These are phyloP conservation scores for Erpobdella octoculata DNA, from an alignment of 2,888 invertebrate genomes.

Conservation along the genomic window DNA sequence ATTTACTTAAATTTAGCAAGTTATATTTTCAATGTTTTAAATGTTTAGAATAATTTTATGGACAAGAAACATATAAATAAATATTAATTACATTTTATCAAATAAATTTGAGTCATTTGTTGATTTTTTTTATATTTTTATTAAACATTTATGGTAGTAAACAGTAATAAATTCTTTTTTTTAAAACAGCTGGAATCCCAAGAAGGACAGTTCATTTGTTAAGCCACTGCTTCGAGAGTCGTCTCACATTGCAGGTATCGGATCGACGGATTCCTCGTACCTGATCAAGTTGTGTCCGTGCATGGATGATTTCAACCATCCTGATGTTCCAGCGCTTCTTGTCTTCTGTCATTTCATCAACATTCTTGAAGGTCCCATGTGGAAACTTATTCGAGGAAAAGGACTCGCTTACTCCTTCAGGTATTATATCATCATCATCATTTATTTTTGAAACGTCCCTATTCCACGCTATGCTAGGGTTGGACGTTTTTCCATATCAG, in stretches of 20 bases:
- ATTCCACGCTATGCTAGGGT: background rate
- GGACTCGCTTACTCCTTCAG: constrained; percentile 74
- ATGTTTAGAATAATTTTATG: too few relatives aligned
- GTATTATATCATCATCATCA: constrained; percentile 36
- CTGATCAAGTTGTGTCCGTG: constrained; percentile 64
- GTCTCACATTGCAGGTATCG: constrained; percentile 67
- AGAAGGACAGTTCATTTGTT: constrained; percentile 11
- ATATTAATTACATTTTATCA: too few relatives aligned
- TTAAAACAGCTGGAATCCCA: constrained; percentile 10
- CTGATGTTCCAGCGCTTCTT: constrained; percentile 64
- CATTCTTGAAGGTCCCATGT: constrained; percentile 82
- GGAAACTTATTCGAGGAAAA: constrained; percentile 75
- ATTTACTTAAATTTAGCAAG: too few relatives aligned
- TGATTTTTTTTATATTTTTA: too few relatives aligned
- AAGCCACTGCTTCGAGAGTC: background rate
- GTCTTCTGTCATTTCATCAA: constrained; percentile 77
- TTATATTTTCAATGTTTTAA: too few relatives aligned
- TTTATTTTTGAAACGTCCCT: background rate
- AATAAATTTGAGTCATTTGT: background rate
- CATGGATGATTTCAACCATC: constrained; percentile 59
- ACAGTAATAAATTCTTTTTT: background rate
- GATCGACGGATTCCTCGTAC: constrained; percentile 72
- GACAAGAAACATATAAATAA: too few relatives aligned
- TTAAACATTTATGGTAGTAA: background rate
- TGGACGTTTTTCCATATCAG: background rate